Evolutionary conservation across 1,140 invertebrate species (phyloP).

Genomic region (Zaprionus davidi): DNA sequence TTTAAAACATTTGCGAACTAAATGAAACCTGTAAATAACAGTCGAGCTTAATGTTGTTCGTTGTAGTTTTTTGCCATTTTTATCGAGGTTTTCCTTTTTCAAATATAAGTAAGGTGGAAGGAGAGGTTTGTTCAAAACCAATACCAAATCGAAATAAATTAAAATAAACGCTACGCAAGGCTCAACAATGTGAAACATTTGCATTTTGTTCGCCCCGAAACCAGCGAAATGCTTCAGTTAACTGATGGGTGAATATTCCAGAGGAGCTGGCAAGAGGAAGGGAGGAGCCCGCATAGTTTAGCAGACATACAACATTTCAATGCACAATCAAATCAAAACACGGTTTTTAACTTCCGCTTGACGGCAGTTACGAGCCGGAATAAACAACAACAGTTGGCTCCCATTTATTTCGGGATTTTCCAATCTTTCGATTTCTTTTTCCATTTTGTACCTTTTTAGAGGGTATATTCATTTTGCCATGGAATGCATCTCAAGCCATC

Average conservation of each 20-base stretch:
- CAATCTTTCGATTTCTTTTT: neutral
- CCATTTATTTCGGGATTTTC: slow-evolving; percentile 6
- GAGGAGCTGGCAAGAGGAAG: neutral
- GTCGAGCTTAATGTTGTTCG: neutral
- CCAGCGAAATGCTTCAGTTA: slow-evolving; percentile 55
- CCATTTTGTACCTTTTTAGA: neutral
- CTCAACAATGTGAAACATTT: slow-evolving; percentile 73
- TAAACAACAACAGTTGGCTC: slow-evolving; percentile 28
- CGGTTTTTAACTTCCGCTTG: slow-evolving; percentile 80
- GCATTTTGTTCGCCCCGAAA: slow-evolving; percentile 48
- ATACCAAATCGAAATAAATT: slow-evolving; percentile 59
- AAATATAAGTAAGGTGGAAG: slow-evolving; percentile 2
- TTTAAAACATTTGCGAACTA: slow-evolving; percentile 7
- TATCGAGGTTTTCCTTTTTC: neutral
- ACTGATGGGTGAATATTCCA: neutral
- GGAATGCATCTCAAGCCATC: too few species aligned
- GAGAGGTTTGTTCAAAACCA: neutral
- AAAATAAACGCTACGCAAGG: slow-evolving; percentile 56
- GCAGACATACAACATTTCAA: slow-evolving; percentile 60
- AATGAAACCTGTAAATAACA: neutral
- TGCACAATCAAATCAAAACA: slow-evolving; percentile 81
- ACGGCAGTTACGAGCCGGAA: slow-evolving; percentile 70
- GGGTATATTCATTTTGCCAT: too few species aligned
- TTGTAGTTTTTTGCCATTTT: neutral
- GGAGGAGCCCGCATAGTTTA: slow-evolving; percentile 28